Evolutionary conservation across 1,140 invertebrate genomes (phyloP).

Genomic region (Drosophila santomea): DNA sequence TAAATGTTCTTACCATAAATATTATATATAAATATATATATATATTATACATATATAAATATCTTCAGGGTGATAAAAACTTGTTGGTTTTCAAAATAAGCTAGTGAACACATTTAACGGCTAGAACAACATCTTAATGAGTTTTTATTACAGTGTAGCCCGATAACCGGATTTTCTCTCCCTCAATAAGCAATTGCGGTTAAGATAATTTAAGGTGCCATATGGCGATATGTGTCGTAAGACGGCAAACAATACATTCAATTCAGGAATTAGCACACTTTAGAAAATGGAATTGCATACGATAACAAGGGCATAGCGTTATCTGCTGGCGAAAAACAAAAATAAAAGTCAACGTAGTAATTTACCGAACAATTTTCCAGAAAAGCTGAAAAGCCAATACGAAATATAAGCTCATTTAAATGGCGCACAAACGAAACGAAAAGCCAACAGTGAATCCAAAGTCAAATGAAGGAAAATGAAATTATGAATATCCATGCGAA

Average conservation of each 20-base stretch:
- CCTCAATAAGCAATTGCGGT: constrained; percentile 34
- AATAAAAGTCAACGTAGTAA: constrained; percentile 30
- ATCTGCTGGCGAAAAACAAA: neutral
- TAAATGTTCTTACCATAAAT: too few relatives aligned
- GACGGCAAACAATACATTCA: constrained; percentile 9
- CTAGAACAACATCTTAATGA: too few relatives aligned
- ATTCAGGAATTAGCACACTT: neutral
- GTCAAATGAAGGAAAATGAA: constrained; percentile 61
- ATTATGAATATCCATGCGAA: constrained; percentile 34
- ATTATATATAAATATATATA: too few relatives aligned
- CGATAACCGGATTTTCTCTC: constrained; percentile 30
- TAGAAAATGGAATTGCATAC: neutral
- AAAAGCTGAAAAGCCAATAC: constrained; percentile 57
- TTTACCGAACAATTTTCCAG: constrained; percentile 47
- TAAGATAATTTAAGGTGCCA: constrained; percentile 7
- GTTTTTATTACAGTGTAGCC: constrained; percentile 1
- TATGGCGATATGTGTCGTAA: constrained; percentile 12
- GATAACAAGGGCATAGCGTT: neutral
- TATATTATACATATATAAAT: too few relatives aligned
- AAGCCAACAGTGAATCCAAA: constrained; percentile 40
- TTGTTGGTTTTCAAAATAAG: too few relatives aligned
- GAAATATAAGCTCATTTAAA: constrained; percentile 56
- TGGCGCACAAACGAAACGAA: constrained; percentile 18
- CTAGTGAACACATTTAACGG: too few relatives aligned
- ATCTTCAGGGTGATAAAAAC: too few relatives aligned